A percentile compares a stretch with the other conserved stretches of the same genome.
phyloP scores from a whole-genome alignment of 1,140 invertebrate species.

The Drosophila sp. region DNA sequence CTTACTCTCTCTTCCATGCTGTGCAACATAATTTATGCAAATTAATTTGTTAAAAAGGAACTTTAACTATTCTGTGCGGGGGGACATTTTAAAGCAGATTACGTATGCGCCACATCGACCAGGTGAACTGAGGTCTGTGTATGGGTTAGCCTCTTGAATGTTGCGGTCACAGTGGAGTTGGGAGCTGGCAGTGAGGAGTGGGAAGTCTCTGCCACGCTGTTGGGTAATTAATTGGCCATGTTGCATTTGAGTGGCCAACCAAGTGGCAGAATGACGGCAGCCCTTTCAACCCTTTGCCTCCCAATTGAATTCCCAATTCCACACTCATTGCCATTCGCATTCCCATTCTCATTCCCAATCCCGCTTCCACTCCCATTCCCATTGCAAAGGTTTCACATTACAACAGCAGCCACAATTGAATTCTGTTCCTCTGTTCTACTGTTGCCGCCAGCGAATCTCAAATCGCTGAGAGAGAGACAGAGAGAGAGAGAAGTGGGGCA shows the following conservation, averaged over 20 bases:
- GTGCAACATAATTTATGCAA: slow-evolving; percentile 72
- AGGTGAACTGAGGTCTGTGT: slow-evolving; percentile 47
- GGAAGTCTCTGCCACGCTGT: slow-evolving; percentile 56
- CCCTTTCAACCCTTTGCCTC: slow-evolving; percentile 3
- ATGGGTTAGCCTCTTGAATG: slow-evolving; percentile 68
- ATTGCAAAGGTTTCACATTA: slow-evolving; percentile 58
- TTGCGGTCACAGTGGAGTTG: slow-evolving; percentile 63
- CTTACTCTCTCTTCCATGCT: neutral
- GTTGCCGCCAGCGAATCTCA: slow-evolving; percentile 36
- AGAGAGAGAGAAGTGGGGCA: neutral
- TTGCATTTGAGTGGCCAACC: slow-evolving; percentile 73
- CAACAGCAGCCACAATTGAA: slow-evolving; percentile 70
- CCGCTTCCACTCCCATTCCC: neutral
- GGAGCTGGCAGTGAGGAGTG: neutral
- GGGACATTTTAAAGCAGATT: slow-evolving; percentile 45
- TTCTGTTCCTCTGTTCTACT: slow-evolving; percentile 46
- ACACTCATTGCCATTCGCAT: neutral
- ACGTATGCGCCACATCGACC: slow-evolving; percentile 56
- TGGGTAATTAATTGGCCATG: slow-evolving; percentile 82
- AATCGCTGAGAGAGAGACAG: slow-evolving; percentile 12
- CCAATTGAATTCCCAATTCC: neutral
- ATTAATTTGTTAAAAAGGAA: slow-evolving; percentile 63
- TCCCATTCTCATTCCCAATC: neutral
- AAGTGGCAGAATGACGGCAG: slow-evolving; percentile 47
- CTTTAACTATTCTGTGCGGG: slow-evolving; percentile 26